Conservation (phyloP, 2,888 invertebrate genomes). For the Drosophila tripunctata region DNA sequence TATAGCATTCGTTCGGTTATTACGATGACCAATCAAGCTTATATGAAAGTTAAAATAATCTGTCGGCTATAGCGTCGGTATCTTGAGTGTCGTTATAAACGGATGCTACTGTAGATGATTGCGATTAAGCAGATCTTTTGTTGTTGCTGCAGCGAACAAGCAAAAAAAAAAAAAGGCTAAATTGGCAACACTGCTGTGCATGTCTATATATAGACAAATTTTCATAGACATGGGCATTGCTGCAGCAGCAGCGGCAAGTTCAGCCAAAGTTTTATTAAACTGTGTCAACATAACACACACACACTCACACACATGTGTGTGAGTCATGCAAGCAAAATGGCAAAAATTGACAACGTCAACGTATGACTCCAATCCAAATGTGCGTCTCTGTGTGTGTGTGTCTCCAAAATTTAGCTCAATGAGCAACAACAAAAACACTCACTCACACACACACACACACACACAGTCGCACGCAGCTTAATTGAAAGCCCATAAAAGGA, state of each 20-base stretch:
- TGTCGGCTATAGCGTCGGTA: no score
- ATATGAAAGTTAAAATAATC: no score
- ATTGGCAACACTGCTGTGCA: no score
- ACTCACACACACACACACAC: conserved; percentile 20
- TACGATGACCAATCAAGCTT: no score
- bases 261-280: conserved; percentile 65
- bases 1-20: no score
- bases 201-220: conserved; percentile 71
- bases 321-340: conserved; percentile 51
- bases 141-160: no score
- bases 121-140: no score
- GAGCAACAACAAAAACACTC: conserved; percentile 30
- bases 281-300: conserved; percentile 62
- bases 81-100: no score
- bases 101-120: no score
- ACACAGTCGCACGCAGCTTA: conserved; percentile 29
- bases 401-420: conserved; percentile 46
- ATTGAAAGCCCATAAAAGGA: conserved; percentile 61
- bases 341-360: conserved; percentile 65
- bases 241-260: conserved; percentile 63
- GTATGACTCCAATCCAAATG: conserved; percentile 42
- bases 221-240: no score
- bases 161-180: no score
- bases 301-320: conserved; percentile 23
- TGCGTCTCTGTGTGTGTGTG: conserved; percentile 39